Conservation (phyloP, 2,888 invertebrate genomes). For the Stegophylla sp. region DNA sequence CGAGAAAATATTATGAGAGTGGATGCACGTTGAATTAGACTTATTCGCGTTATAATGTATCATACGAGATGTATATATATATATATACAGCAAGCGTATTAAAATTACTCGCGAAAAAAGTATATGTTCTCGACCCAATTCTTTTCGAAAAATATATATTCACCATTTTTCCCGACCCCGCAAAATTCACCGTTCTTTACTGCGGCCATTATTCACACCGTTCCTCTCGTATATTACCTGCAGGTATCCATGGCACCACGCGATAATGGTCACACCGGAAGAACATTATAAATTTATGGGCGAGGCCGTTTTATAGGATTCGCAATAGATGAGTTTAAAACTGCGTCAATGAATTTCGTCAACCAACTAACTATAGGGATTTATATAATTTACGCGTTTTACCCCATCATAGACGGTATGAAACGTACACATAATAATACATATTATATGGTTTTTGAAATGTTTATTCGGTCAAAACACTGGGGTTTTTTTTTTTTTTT, state of each 20-base stretch:
- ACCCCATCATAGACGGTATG: too few species aligned
- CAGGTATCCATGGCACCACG: background rate
- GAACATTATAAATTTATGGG: constrained; percentile 25
- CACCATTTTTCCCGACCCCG: constrained; percentile 1
- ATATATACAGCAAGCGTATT: background rate
- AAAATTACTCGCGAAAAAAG: background rate
- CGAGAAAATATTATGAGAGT: constrained; percentile 1
- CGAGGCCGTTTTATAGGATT: background rate
- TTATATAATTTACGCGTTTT: background rate
- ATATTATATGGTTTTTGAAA: too few species aligned
- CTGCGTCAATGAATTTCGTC: background rate
- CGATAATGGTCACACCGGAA: constrained; percentile 17
- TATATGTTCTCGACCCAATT: background rate
- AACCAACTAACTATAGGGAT: background rate
- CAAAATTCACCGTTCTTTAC: constrained; percentile 16
- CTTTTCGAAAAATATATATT: background rate
- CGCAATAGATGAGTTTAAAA: background rate
- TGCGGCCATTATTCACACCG: background rate
- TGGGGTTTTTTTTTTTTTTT: too few species aligned
- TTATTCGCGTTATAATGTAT: background rate
- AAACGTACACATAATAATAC: too few species aligned
- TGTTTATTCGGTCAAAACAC: too few species aligned
- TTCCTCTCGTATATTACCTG: constrained; percentile 1
- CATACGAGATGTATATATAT: too few species aligned
- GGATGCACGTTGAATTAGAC: too few species aligned